Percentiles rank a stretch among this genome's conserved stretches.
Conservation (phyloP, 2,888 invertebrate genomes). For the Tupiocoris notatus region DNA sequence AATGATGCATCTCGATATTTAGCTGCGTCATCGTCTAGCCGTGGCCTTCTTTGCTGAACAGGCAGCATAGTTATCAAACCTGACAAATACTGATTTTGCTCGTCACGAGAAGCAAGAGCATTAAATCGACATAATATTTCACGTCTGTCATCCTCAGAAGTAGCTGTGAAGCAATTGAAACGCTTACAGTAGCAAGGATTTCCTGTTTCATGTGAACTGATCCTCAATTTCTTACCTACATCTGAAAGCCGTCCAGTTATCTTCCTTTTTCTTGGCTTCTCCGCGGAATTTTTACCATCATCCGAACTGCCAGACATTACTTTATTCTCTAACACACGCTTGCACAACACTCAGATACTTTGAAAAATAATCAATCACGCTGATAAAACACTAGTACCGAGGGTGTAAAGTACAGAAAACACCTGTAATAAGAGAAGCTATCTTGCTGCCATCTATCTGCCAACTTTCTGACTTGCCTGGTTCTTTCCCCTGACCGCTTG, state of each 20-base stretch:
- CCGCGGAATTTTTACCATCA: background rate
- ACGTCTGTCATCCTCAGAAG: conserved; percentile 20
- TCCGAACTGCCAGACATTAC: conserved; percentile 15
- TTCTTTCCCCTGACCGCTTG: conserved; percentile 25
- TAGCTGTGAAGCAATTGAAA: conserved; percentile 24
- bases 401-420: background rate
- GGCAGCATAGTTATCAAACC: conserved; percentile 43
- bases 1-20: conserved; percentile 27
- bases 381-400: background rate
- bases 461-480: too few species aligned
- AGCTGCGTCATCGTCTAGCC: conserved; percentile 22
- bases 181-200: conserved; percentile 16
- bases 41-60: conserved; percentile 36
- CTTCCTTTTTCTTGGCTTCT: conserved; percentile 17
- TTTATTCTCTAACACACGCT: conserved; percentile 10
- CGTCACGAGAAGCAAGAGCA: conserved; percentile 16
- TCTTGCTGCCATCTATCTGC: too few species aligned
- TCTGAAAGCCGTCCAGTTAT: conserved; percentile 29
- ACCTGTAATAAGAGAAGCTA: conserved; percentile 17
- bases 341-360: conserved; percentile 2
- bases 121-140: conserved; percentile 24
- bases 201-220: conserved; percentile 13
- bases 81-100: conserved; percentile 42
- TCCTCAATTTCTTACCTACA: conserved; percentile 27
- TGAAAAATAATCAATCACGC: background rate